A percentile compares a stretch with the other conserved stretches of the same genome.
Evolutionary conservation across 2,113 vertebrate genomes (phyloP).

Genomic region (Thymallus thymallus): DNA sequence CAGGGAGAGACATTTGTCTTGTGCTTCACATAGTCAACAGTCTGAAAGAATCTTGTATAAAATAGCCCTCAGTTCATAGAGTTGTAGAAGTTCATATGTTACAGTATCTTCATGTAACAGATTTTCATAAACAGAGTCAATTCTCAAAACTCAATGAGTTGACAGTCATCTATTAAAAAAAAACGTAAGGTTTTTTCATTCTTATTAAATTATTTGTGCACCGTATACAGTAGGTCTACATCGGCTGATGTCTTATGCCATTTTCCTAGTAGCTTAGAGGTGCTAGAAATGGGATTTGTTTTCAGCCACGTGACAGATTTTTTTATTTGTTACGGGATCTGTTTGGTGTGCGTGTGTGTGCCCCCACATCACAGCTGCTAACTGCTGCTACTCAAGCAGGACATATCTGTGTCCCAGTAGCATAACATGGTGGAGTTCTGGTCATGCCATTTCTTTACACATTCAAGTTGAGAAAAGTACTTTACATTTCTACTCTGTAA

Average conservation of each 20-base stretch:
- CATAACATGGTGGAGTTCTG: constrained; percentile 22
- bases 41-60: constrained; percentile 27
- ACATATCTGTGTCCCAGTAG: constrained; percentile 8
- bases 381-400: constrained; percentile 24
- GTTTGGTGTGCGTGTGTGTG: constrained; percentile 29
- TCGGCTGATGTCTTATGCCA: neutral
- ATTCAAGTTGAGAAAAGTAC: neutral
- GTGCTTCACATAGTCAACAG: constrained; percentile 27
- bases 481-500: too few species aligned
- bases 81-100: neutral
- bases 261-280: constrained; percentile 17
- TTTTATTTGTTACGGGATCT: constrained; percentile 29
- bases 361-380: constrained; percentile 32
- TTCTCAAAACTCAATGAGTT: neutral
- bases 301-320: constrained; percentile 45
- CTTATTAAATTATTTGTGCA: neutral
- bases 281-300: constrained; percentile 25
- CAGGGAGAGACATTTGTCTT: constrained; percentile 37
- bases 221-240: neutral
- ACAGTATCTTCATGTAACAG: neutral
- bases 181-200: neutral
- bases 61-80: neutral
- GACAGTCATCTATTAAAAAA: neutral
- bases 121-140: neutral
- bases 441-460: constrained; percentile 1